Percentiles rank a stretch among this genome's conserved stretches.
phyloP scores from a whole-genome alignment of 2,888 invertebrate genomes.

The Spialia ferax region DNA sequence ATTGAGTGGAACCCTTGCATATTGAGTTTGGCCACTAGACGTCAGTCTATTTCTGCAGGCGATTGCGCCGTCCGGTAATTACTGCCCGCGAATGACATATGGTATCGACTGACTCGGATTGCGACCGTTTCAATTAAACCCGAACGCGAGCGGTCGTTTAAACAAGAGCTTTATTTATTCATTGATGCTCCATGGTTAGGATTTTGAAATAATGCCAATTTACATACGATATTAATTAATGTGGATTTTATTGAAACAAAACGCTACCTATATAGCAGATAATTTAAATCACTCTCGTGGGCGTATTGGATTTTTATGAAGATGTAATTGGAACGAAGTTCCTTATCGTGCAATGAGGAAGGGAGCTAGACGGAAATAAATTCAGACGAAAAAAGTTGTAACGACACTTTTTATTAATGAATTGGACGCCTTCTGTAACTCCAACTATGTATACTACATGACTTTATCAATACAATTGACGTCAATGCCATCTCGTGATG shows the following conservation, averaged over 20 bases:
- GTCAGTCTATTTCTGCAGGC: conserved; percentile 64
- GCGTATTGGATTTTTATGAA: too few relatives aligned
- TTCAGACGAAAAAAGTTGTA: too few relatives aligned
- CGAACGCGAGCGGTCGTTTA: conserved; percentile 6
- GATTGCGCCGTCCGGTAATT: conserved; percentile 70
- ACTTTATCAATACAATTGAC: too few relatives aligned
- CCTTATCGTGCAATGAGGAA: too few relatives aligned
- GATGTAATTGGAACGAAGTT: too few relatives aligned
- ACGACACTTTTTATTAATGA: too few relatives aligned
- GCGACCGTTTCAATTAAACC: conserved; percentile 52
- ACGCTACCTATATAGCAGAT: not conserved
- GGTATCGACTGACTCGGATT: conserved; percentile 57
- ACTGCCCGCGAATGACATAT: conserved; percentile 55
- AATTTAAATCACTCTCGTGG: not conserved
- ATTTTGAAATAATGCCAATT: conserved; percentile 26
- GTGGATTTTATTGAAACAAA: conserved; percentile 6
- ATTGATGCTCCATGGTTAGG: conserved; percentile 22
- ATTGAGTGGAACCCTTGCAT: conserved; percentile 51
- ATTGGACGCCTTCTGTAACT: too few relatives aligned
- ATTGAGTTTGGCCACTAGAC: conserved; percentile 64
- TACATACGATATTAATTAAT: conserved; percentile 10
- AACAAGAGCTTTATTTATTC: conserved; percentile 31
- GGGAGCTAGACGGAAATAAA: too few relatives aligned
- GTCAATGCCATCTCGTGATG: too few relatives aligned
- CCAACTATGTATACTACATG: too few relatives aligned